phyloP scores from a whole-genome alignment of 2,888 invertebrate genomes.

The Acronicta leporina region DNA sequence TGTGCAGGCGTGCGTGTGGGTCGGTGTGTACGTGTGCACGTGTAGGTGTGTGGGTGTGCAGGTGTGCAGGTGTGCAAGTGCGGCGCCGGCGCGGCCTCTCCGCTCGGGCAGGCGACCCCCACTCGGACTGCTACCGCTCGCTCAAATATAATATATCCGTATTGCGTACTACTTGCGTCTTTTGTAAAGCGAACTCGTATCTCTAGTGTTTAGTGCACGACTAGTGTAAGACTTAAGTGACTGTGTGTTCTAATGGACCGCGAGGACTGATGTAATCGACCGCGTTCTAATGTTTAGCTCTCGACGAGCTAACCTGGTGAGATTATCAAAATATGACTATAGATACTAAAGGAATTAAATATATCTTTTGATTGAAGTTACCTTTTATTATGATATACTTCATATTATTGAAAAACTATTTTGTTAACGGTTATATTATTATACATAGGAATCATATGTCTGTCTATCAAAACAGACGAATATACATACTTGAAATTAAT shows the following conservation, averaged over 20 bases:
- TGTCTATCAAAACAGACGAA: slow-evolving; percentile 43
- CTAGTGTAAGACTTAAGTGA: slow-evolving; percentile 69
- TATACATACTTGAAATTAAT: slow-evolving; percentile 45
- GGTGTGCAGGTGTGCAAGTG: slow-evolving; percentile 12
- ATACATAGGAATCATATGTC: slow-evolving; percentile 54
- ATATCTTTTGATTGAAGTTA: slow-evolving; percentile 74
- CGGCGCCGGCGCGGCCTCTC: slow-evolving; percentile 35
- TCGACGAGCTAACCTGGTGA: slow-evolving; percentile 22
- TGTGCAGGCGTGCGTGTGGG: slow-evolving; percentile 48
- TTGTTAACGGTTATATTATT: slow-evolving; percentile 68
- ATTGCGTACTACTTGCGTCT: slow-evolving; percentile 63
- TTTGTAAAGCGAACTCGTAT: slow-evolving; percentile 67
- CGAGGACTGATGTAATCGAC: slow-evolving; percentile 17
- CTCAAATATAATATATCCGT: slow-evolving; percentile 60
- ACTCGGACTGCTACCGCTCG: slow-evolving; percentile 61
- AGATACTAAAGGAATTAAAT: slow-evolving; percentile 74
- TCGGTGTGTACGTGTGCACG: slow-evolving; percentile 13
- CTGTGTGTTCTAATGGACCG: slow-evolving; percentile 51
- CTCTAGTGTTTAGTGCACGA: slow-evolving; percentile 74
- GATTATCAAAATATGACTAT: slow-evolving; percentile 60
- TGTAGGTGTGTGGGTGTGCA: slow-evolving; percentile 21
- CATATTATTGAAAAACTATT: slow-evolving; percentile 72
- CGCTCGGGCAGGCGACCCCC: slow-evolving; percentile 77
- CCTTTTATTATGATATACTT: slow-evolving; percentile 69
- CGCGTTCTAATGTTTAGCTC: slow-evolving; percentile 17